A percentile compares a stretch with the other conserved stretches of the same genome.
These are phyloP conservation scores for Heteronetta atricapilla DNA, from an alignment of 2,113 vertebrate species.

Conservation along the genomic window DNA sequence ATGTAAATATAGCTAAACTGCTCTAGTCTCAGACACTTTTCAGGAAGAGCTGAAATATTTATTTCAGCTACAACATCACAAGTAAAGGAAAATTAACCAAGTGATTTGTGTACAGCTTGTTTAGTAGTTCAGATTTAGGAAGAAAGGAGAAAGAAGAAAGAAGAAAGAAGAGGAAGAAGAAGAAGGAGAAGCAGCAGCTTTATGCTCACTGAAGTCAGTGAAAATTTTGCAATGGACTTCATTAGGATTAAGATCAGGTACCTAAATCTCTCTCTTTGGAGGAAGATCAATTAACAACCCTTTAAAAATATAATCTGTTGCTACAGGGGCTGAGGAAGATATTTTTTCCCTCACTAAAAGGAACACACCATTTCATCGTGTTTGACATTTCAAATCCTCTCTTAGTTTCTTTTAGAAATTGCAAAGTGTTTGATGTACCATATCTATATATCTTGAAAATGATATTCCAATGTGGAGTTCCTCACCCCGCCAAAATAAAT, in stretches of 20 bases:
- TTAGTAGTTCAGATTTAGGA: background rate
- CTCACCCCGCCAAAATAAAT: background rate
- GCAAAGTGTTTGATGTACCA: slow-evolving; percentile 13
- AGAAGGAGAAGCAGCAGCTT: background rate
- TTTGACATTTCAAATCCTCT: slow-evolving; percentile 59
- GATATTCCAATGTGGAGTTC: slow-evolving; percentile 4
- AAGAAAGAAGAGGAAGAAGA: too few relatives aligned
- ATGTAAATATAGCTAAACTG: background rate
- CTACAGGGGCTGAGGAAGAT: slow-evolving; percentile 25
- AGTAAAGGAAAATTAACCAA: slow-evolving; percentile 13
- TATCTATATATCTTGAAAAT: slow-evolving; percentile 43
- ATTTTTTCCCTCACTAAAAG: background rate
- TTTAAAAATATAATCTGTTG: slow-evolving; percentile 59
- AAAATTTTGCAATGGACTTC: slow-evolving; percentile 16
- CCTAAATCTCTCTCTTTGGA: slow-evolving; percentile 18
- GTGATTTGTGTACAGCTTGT: background rate
- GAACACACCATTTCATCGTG: slow-evolving; percentile 45
- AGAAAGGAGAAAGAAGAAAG: background rate
- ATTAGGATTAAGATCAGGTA: slow-evolving; percentile 50
- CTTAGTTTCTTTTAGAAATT: slow-evolving; percentile 35
- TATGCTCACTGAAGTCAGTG: background rate
- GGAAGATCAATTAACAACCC: slow-evolving; percentile 25
- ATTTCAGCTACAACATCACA: background rate
- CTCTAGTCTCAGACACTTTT: background rate
- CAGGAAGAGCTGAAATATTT: slow-evolving; percentile 7